These are phyloP conservation scores for Venturia canescens DNA, from an alignment of 1,140 invertebrate species.

Conservation along the genomic window DNA sequence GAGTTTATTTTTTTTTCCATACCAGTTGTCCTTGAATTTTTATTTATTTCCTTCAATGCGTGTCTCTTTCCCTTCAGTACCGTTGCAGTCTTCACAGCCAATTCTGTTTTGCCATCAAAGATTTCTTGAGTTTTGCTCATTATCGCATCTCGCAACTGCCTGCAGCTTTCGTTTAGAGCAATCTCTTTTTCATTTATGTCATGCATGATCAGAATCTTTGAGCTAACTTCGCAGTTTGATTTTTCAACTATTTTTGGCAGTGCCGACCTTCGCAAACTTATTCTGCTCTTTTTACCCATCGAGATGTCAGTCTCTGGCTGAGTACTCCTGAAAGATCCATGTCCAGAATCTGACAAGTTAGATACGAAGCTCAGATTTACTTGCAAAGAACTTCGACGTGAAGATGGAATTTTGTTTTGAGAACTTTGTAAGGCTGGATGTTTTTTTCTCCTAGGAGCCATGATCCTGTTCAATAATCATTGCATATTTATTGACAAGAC, in stretches of 20 bases:
- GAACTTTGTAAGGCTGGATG: not conserved
- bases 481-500: not conserved
- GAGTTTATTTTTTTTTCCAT: not conserved
- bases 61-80: constrained; percentile 47
- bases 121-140: constrained; percentile 62
- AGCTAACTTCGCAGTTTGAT: constrained; percentile 3
- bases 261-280: not conserved
- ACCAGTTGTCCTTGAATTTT: not conserved
- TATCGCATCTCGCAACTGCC: constrained; percentile 61
- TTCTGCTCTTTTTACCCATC: constrained; percentile 10
- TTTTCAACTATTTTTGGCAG: constrained; percentile 36
- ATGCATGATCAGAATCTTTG: not conserved
- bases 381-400: constrained; percentile 60
- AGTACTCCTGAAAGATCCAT: constrained; percentile 50
- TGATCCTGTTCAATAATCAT: constrained; percentile 3
- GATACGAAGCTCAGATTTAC: constrained; percentile 67
- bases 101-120: constrained; percentile 60
- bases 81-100: constrained; percentile 56
- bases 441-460: constrained; percentile 9
- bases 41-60: not conserved
- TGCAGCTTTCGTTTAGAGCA: constrained; percentile 54
- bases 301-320: constrained; percentile 30
- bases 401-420: not conserved
- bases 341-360: constrained; percentile 57
- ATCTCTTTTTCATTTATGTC: constrained; percentile 53